Percentiles rank a stretch among this genome's conserved stretches.
These are phyloP conservation scores for Peromyscus maniculatus DNA, from an alignment of 2,113 vertebrate genomes.

Conservation along the genomic window DNA sequence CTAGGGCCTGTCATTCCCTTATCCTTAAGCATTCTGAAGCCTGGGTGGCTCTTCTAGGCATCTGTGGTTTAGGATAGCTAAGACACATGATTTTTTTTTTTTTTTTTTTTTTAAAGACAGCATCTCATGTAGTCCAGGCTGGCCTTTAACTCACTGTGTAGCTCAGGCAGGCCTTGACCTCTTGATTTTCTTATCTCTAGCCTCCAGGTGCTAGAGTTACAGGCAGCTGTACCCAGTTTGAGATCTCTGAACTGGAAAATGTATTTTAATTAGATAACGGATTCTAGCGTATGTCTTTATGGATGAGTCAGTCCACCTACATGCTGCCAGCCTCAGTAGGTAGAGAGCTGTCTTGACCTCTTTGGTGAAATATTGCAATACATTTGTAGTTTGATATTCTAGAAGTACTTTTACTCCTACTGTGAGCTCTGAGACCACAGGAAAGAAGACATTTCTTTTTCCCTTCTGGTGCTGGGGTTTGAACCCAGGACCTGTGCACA, in stretches of 20 bases:
- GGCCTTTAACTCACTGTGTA: background rate
- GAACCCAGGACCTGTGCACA: background rate
- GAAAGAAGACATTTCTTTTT: background rate
- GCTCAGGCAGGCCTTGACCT: background rate
- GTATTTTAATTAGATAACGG: background rate
- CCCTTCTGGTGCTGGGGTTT: background rate
- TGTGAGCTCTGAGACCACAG: background rate
- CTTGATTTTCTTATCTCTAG: no score
- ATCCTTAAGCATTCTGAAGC: background rate
- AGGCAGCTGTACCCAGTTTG: no score
- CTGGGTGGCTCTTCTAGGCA: background rate
- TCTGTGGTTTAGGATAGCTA: background rate
- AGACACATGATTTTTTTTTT: background rate
- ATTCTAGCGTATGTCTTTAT: background rate
- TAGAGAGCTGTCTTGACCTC: background rate
- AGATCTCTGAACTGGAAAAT: background rate
- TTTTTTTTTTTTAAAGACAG: background rate
- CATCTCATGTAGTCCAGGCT: background rate
- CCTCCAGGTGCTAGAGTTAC: no score
- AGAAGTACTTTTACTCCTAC: background rate
- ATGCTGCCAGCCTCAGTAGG: background rate
- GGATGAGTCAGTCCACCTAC: background rate
- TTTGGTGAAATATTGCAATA: background rate
- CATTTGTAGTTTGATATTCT: background rate
- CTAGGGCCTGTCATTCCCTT: background rate